Percentiles rank a stretch among this genome's conserved stretches.
phyloP scores from a whole-genome alignment of 2,888 invertebrate species.

The Leptopilina drosophilae region DNA sequence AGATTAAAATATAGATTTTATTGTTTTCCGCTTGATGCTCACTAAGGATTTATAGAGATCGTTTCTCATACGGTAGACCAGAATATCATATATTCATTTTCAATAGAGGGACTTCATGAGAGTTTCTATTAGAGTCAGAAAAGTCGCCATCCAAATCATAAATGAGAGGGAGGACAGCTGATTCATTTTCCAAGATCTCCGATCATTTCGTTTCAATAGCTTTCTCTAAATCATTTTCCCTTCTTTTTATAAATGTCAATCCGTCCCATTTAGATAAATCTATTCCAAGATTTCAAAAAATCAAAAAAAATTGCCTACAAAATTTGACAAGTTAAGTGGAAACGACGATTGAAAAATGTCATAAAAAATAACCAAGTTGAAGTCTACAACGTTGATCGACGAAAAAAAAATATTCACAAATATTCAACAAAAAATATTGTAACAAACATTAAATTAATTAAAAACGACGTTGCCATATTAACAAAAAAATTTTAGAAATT shows the following conservation, averaged over 20 bases:
- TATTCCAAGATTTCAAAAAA: no score
- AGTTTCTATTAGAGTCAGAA: slow-evolving; percentile 18
- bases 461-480: no score
- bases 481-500: no score
- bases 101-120: slow-evolving; percentile 34
- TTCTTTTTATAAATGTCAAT: not conserved
- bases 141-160: slow-evolving; percentile 23
- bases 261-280: not conserved
- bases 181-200: slow-evolving; percentile 14
- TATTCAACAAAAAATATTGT: no score
- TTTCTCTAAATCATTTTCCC: slow-evolving; percentile 2
- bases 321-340: no score
- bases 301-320: no score
- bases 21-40: slow-evolving; percentile 69
- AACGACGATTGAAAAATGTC: no score
- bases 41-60: slow-evolving; percentile 68
- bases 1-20: slow-evolving; percentile 75
- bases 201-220: slow-evolving; percentile 34
- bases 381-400: no score
- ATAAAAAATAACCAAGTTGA: no score
- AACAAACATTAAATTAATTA: no score
- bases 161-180: slow-evolving; percentile 29
- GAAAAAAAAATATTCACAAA: no score
- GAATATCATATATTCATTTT: slow-evolving; percentile 61
- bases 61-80: slow-evolving; percentile 66